A percentile compares a stretch with the other conserved stretches of the same genome.
These are phyloP conservation scores for Drosophila suboccidentalis DNA, from an alignment of 2,888 invertebrate genomes.

Conservation along the genomic window DNA sequence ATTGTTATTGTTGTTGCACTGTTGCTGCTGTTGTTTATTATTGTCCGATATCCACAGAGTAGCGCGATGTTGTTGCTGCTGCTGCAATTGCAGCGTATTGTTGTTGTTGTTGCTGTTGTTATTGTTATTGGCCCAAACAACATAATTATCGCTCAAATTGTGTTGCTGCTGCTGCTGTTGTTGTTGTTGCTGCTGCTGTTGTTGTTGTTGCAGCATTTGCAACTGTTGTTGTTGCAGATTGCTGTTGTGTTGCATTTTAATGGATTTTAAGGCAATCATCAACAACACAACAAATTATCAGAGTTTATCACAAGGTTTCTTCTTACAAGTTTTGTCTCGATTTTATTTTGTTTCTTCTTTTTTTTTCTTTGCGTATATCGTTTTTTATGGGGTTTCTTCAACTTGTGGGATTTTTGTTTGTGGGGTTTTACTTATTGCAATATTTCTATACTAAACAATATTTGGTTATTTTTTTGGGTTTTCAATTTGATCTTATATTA, in stretches of 20 bases:
- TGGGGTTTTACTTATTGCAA: constrained; percentile 6
- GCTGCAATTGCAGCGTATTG: constrained; percentile 43
- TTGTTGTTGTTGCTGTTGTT: constrained; percentile 28
- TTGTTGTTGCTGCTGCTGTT: constrained; percentile 52
- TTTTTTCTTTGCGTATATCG: constrained; percentile 39
- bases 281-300: constrained; percentile 68
- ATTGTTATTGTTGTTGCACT: constrained; percentile 53
- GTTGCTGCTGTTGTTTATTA: constrained; percentile 63
- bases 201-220: constrained; percentile 49
- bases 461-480: constrained; percentile 42
- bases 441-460: constrained; percentile 21
- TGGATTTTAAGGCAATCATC: constrained; percentile 72
- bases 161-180: constrained; percentile 47
- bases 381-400: constrained; percentile 6
- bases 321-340: constrained; percentile 17
- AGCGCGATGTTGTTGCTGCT: constrained; percentile 59
- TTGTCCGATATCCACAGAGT: constrained; percentile 63
- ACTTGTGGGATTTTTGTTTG: constrained; percentile 31
- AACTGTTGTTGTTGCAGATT: constrained; percentile 44
- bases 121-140: constrained; percentile 57
- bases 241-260: constrained; percentile 69
- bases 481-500: neutral
- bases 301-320: constrained; percentile 67
- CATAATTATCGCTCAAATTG: constrained; percentile 51
- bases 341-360: constrained; percentile 13